Percentiles rank a stretch among this genome's conserved stretches.
Evolutionary conservation across 1,140 invertebrate species (phyloP).

Genomic region (Neodiprion fabricii): DNA sequence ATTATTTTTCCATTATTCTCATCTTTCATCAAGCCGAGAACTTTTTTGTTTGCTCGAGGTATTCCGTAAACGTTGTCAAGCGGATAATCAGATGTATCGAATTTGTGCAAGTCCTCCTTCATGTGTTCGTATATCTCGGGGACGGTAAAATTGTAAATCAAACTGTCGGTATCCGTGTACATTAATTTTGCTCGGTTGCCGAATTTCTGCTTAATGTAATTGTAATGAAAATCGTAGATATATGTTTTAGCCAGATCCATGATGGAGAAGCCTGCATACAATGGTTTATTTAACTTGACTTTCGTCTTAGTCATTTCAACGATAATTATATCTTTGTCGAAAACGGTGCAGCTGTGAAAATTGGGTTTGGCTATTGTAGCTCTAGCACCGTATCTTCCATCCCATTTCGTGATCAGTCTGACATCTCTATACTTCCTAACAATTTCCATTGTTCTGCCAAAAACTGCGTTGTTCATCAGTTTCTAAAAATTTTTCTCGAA

Average conservation of each 20-base stretch:
- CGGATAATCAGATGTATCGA: constrained; percentile 25
- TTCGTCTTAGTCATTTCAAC: constrained; percentile 22
- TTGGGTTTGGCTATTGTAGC: constrained; percentile 35
- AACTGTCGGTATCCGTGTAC: constrained; percentile 22
- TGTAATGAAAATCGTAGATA: constrained; percentile 44
- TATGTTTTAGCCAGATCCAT: constrained; percentile 35
- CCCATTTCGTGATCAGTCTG: constrained; percentile 27
- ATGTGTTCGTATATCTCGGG: constrained; percentile 12
- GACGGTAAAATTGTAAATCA: constrained; percentile 20
- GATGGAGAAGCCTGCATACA: constrained; percentile 34
- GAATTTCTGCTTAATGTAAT: constrained; percentile 35
- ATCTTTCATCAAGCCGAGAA: constrained; percentile 25
- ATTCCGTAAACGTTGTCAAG: constrained; percentile 21
- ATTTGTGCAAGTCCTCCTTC: constrained; percentile 13
- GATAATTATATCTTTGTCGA: constrained; percentile 23
- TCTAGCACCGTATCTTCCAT: constrained; percentile 25
- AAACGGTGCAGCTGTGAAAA: constrained; percentile 37
- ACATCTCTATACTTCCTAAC: constrained; percentile 43
- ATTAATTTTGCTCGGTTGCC: constrained; percentile 16
- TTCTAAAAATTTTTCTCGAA: constrained; percentile 65
- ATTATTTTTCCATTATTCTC: constrained; percentile 25
- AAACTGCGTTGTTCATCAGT: constrained; percentile 60
- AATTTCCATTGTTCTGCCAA: constrained; percentile 63
- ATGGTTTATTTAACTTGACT: constrained; percentile 36
- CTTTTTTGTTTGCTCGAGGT: constrained; percentile 20